phyloP scores from a whole-genome alignment of 64 coral and sea anemone species.

The Stichodactyla helianthus region DNA sequence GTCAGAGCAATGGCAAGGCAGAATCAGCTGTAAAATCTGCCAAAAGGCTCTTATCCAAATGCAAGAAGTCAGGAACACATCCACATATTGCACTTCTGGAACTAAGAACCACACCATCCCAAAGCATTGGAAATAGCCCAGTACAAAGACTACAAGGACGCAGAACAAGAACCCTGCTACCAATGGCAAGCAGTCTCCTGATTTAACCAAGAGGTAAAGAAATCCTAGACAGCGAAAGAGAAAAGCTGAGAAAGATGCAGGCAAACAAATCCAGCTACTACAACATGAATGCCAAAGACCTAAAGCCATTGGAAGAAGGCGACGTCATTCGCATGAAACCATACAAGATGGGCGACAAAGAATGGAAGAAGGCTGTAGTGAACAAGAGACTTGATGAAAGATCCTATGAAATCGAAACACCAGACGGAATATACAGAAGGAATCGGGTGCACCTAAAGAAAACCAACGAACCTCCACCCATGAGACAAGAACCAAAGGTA shows the following conservation, averaged over 20 bases:
- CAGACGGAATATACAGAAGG: conserved; percentile 1
- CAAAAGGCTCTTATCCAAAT: conserved; percentile 27
- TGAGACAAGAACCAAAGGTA: background rate
- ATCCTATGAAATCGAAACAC: conserved; percentile 58
- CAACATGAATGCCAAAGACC: conserved; percentile 28
- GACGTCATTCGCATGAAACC: conserved; percentile 38
- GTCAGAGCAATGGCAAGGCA: conserved; percentile 33
- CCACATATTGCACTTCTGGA: conserved; percentile 34
- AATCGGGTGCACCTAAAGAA: conserved; percentile 38
- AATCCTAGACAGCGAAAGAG: background rate
- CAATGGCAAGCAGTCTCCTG: conserved; percentile 6
- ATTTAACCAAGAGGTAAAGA: conserved; percentile 16
- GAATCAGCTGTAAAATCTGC: conserved; percentile 46
- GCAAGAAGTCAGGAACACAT: conserved; percentile 9
- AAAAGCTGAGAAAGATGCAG: background rate
- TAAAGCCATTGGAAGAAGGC: conserved; percentile 20
- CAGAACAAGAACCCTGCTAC: conserved; percentile 32
- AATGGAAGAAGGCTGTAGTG: conserved; percentile 38
- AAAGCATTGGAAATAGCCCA: conserved; percentile 23
- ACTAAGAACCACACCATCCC: conserved; percentile 44
- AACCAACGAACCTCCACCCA: conserved; percentile 1
- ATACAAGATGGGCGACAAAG: conserved; percentile 37
- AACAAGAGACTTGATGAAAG: conserved; percentile 31
- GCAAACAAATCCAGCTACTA: conserved; percentile 30
- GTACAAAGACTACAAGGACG: conserved; percentile 27